Evolutionary conservation across 2,888 invertebrate genomes (phyloP).

Genomic region (Xanthorhoe designata): DNA sequence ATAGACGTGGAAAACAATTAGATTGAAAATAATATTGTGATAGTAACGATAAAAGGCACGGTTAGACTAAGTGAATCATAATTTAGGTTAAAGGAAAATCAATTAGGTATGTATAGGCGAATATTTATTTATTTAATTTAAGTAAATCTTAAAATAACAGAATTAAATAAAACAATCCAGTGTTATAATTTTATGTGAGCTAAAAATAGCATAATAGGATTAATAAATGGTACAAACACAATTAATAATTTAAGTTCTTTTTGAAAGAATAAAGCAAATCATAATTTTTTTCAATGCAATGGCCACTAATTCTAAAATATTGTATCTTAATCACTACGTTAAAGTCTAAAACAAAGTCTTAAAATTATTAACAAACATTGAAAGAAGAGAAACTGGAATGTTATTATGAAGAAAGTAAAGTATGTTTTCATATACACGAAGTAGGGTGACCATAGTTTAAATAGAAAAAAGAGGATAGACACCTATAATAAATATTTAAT

Average conservation of each 20-base stretch:
- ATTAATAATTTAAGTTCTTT: slow-evolving; percentile 19
- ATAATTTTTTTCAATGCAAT: slow-evolving; percentile 50
- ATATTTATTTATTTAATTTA: slow-evolving; percentile 79
- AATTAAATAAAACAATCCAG: slow-evolving; percentile 62
- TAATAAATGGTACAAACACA: slow-evolving; percentile 12
- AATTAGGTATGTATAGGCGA: slow-evolving; percentile 72
- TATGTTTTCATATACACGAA: slow-evolving; percentile 55
- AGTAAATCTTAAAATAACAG: slow-evolving; percentile 70
- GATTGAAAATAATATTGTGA: too few species aligned
- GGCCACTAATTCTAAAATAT: slow-evolving; percentile 60
- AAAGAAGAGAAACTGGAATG: slow-evolving; percentile 66
- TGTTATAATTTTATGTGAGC: slow-evolving; percentile 48
- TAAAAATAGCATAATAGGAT: slow-evolving; percentile 16
- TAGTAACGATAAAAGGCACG: too few species aligned
- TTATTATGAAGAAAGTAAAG: slow-evolving; percentile 51
- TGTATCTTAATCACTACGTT: slow-evolving; percentile 66
- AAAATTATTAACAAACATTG: slow-evolving; percentile 64
- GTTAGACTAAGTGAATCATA: background rate
- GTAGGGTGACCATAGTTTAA: slow-evolving; percentile 66
- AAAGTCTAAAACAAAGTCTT: slow-evolving; percentile 68
- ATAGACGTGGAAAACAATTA: too few species aligned
- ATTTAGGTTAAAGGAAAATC: slow-evolving; percentile 52
- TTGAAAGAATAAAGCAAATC: slow-evolving; percentile 44
- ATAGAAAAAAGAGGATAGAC: slow-evolving; percentile 69
- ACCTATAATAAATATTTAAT: slow-evolving; percentile 58